Evolutionary conservation across 2,113 vertebrate genomes (phyloP), one percentile per base, ranked within the genome.

Genomic region (Sturnus vulgaris): DNA sequence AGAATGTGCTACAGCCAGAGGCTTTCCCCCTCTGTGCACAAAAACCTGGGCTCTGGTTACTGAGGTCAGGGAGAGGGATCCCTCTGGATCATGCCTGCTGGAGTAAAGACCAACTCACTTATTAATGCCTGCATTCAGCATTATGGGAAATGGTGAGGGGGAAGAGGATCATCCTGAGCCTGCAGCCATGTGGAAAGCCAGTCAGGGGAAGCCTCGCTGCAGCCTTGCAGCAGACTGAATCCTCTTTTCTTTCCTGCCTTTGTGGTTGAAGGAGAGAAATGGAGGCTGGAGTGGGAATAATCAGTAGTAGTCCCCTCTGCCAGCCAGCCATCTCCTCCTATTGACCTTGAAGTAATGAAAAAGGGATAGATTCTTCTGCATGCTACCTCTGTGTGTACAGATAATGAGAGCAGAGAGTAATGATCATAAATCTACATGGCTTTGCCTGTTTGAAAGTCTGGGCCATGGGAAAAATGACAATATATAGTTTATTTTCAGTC

Each of bases 341-440:
- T 56, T 95, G 87, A 95, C 95, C 86, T 86, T 88, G 82, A 68
- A 84, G 21, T 56, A 93, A 90, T 90, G 69, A 92, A 88, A 92
- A 82, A 68, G 69, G 69, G 42, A 20, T 64, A 46, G 64, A 78
- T 86, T 88, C 79, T 88, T 76, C 49, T 88, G 37, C 31, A 2
- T 7, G 14, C 71, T 92, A 86, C 71, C 50, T 70, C 50, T 90
- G 30, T 39, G 37, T 12, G 17, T 86, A 24, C 42, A 63, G 42
- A 85, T 86, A 87, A 85, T 47, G 76, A 86, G 35, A 88, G 27
- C 9, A 5, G 59, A 90, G 78, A 84, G 72, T 83, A 86, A 68
- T 75, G 9, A 82, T 68, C 4, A 1, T 91, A 95, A 94, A 90
- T 95, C 72, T 75, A 11, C 57, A 12, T 3, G 7, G 68, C 71